A percentile compares a stretch with the other conserved stretches of the same genome.
Conservation (phyloP, 2,797 vertebrate species). For the Poeciliopsis paucimaculata region DNA sequence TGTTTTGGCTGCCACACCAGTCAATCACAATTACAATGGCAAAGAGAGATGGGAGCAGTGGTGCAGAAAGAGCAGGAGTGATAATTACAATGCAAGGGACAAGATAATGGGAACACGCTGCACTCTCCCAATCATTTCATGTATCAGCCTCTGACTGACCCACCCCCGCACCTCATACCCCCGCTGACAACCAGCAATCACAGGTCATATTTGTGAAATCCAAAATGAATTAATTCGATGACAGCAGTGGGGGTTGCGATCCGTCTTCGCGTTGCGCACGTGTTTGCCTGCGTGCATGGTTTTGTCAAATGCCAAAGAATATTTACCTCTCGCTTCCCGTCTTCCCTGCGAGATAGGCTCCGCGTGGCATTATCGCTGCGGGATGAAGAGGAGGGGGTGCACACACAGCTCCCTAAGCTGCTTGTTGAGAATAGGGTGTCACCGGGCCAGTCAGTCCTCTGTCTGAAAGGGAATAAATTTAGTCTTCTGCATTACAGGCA, state of each 20-base stretch:
- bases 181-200: constrained; percentile 80
- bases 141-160: constrained; percentile 82
- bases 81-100: constrained; percentile 88
- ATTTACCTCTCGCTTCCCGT: constrained; percentile 55
- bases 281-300: constrained; percentile 40
- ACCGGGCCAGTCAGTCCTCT: not conserved
- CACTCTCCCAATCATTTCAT: constrained; percentile 85
- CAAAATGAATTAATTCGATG: constrained; percentile 79
- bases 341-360: constrained; percentile 33
- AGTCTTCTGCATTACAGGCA: not conserved
- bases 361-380: constrained; percentile 18
- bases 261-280: constrained; percentile 27
- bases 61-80: constrained; percentile 87
- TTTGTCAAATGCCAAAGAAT: constrained; percentile 71
- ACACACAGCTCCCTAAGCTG: constrained; percentile 11
- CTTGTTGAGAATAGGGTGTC: constrained; percentile 5
- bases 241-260: constrained; percentile 58
- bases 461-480: not conserved
- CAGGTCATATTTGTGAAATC: constrained; percentile 82
- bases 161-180: constrained; percentile 32
- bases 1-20: constrained; percentile 86
- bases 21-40: constrained; percentile 90
- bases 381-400: not conserved
- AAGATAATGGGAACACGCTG: constrained; percentile 88
- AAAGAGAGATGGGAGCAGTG: constrained; percentile 85